phyloP scores from a whole-genome alignment of 2,113 vertebrate species.

The Forbesichthys agassizii region DNA sequence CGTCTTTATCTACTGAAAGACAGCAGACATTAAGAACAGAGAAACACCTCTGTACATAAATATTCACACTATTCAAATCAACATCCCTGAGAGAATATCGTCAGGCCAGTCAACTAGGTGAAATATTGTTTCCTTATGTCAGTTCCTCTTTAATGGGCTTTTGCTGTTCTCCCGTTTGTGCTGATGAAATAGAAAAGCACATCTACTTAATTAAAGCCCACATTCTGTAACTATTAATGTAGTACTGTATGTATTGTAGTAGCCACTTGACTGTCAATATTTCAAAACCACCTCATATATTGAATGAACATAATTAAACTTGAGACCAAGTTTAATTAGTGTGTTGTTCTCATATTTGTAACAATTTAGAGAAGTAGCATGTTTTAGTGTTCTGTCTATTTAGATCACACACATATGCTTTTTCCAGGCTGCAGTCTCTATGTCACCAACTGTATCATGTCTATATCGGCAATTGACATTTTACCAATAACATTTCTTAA shows the following conservation, averaged over 20 bases:
- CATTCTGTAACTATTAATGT: slow-evolving; percentile 26
- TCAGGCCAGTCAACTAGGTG: slow-evolving; percentile 35
- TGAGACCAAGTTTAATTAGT: no score
- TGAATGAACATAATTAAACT: neutral
- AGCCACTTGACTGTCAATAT: slow-evolving; percentile 29
- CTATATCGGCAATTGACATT: no score
- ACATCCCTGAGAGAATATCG: slow-evolving; percentile 41
- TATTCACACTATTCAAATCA: slow-evolving; percentile 66
- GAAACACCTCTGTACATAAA: slow-evolving; percentile 75
- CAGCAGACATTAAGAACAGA: slow-evolving; percentile 53
- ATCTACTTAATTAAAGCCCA: slow-evolving; percentile 66
- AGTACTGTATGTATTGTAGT: slow-evolving; percentile 22
- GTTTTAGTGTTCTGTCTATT: no score
- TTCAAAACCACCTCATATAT: slow-evolving; percentile 22
- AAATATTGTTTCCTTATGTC: slow-evolving; percentile 43
- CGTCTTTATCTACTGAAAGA: slow-evolving; percentile 48
- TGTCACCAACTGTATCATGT: no score
- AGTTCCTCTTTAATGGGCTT: slow-evolving; percentile 44
- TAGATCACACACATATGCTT: no score
- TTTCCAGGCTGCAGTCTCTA: no score
- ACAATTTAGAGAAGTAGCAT: no score
- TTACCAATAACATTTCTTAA: no score
- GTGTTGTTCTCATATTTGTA: no score
- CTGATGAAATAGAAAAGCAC: slow-evolving; percentile 65
- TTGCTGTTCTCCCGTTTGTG: slow-evolving; percentile 56